phyloP scores from a whole-genome alignment of 2,888 invertebrate species.

The Podotricha telesiphe region DNA sequence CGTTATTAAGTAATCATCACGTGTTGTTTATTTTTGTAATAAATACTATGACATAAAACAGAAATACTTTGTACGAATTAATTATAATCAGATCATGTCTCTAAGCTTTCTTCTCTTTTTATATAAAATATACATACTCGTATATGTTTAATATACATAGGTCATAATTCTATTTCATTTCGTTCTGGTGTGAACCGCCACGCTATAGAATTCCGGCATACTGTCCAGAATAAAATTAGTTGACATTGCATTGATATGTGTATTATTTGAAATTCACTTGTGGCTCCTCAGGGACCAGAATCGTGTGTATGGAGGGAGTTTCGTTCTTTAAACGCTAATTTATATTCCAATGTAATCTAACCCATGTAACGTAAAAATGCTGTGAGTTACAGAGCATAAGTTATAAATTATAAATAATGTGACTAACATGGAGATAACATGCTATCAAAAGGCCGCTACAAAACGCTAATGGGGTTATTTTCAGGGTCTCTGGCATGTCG shows the following conservation, averaged over 20 bases:
- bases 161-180: background rate
- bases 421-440: conserved; percentile 42
- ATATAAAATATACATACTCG: background rate
- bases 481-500: conserved; percentile 61
- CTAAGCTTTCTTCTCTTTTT: too few species aligned
- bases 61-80: background rate
- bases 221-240: background rate
- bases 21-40: conserved; percentile 42
- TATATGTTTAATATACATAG: background rate
- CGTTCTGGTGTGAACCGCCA: background rate
- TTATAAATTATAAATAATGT: conserved; percentile 30
- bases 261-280: background rate
- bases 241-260: background rate
- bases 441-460: conserved; percentile 41
- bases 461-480: conserved; percentile 55
- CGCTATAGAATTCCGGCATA: background rate
- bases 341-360: conserved; percentile 21
- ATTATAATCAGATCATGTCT: background rate
- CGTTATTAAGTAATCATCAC: conserved; percentile 42
- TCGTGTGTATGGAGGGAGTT: background rate
- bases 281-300: background rate
- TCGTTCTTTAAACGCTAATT: conserved; percentile 17
- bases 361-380: conserved; percentile 16
- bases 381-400: background rate
- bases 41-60: background rate